Evolutionary conservation across 2,888 invertebrate genomes (phyloP), one percentile per base, ranked within the genome.

Genomic region (Cephus pulcher): DNA sequence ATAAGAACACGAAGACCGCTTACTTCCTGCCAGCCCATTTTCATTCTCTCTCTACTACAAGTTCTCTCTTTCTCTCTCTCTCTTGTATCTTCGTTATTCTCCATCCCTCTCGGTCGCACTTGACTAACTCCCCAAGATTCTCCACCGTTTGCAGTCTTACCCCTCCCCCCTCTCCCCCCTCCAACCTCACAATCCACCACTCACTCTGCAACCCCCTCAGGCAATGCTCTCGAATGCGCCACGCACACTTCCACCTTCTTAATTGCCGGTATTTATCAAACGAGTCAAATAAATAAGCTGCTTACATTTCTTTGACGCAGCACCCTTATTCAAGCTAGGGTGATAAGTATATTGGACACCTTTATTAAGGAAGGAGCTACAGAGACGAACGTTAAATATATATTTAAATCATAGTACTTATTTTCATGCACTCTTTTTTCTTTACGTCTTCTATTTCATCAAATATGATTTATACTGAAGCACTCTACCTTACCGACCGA

Each of bases 211-310:
- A 73, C 76, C 74, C 70, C 71, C 33, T 35, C 37, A 56, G 40
- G 78, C 74, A 75, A 75, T 76, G 69, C 69, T 75, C 73, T 30
- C 76, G 34, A 34, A 34, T 34, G 77, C 73, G 77, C 78, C 79
- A 78, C 76, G 73, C 75, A 76, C 78, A 34, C 77, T 35, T 30
- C 71, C 77, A 75, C 73, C 74, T 68, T 78, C 75, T 89, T 89
- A 89, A 90, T 90, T 88, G 88, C 87, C 83, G 82, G 86, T 89
- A 89, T 90, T 89, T 89, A 88, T 90, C 89, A 90, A 89, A 88
- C 84, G 86, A 56, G 82, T 86, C 84, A 88, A 89, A 89, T 88
- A 87, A 90, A 87, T 90, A 89, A 89, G 86, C 89, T 83, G 86
- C 89, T 89, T 89, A 89, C 81, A 83, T 84, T 88, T 88, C 86